These are phyloP conservation scores for Ptychoptera contaminata DNA, from an alignment of 2,888 invertebrate species.

Conservation along the genomic window DNA sequence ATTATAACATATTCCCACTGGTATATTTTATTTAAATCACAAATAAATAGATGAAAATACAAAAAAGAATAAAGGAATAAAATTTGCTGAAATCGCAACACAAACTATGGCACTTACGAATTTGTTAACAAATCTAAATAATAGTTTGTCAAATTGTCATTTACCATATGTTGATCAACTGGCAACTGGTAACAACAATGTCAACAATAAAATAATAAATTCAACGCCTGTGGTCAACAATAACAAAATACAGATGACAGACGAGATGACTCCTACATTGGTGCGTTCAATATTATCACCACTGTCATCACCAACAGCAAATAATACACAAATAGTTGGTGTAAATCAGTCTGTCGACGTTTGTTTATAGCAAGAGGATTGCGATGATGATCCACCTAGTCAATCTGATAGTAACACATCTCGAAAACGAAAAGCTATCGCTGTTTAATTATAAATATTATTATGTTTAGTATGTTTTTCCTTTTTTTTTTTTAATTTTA, in stretches of 20 bases:
- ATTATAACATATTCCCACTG: background rate
- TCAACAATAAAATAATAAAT: constrained; percentile 1
- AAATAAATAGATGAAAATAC: background rate
- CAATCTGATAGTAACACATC: constrained; percentile 8
- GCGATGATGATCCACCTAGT: background rate
- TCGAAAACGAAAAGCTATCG: constrained; percentile 8
- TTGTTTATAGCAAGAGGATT: constrained; percentile 27
- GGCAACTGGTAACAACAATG: constrained; percentile 10
- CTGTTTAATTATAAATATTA: constrained; percentile 6
- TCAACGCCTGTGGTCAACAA: background rate
- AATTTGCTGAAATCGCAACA: constrained; percentile 30
- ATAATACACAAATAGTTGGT: constrained; percentile 4
- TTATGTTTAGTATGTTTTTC: background rate
- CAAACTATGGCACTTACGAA: constrained; percentile 28
- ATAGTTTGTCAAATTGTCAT: constrained; percentile 15
- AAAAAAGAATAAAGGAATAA: constrained; percentile 14
- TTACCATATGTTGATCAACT: constrained; percentile 30
- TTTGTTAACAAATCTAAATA: constrained; percentile 26
- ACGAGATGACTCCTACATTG: background rate
- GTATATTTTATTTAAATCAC: background rate
- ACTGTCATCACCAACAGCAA: constrained; percentile 1
- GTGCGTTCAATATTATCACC: background rate
- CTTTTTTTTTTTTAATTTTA: too few species aligned
- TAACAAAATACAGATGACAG: background rate
- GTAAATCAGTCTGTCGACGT: constrained; percentile 12